Base-by-base conservation (phyloP, 2,797 vertebrate species). In the Ispidina picta region DNA sequence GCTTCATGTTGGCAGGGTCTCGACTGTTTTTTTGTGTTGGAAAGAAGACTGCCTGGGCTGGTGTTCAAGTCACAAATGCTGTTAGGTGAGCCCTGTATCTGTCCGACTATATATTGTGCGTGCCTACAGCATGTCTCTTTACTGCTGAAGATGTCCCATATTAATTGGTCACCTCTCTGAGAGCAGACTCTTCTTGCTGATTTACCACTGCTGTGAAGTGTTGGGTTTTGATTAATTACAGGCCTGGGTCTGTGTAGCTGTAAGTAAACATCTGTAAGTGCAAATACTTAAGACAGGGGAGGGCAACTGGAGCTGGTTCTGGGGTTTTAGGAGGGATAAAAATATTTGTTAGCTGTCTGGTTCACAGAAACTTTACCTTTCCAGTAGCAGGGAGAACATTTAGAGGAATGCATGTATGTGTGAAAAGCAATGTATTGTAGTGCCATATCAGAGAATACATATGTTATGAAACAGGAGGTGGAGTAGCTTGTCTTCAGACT, bases 81-180 rank as follows among this genome's bases (percentile, higher is more conserved):
- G 4, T 44, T 44, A 14, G 49, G 41, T 59, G 41, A 58, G 9
- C 6, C 5, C 25, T 13, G 10, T 68, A 28, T 26, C 31, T 21
- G 3, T 66, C 4, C 8, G 15, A 14, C 44, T 49, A 4, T 9
- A 5, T 33, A 0, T 21, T 33, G 6, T 1, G 3, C 41, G 26
- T 81, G 48, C 35, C n/a, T 37, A 15, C 26, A 35, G 52, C 8
- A 3, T 35, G 16, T 35, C 26, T 71, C 6, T 51, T 73, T 46
- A 62, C 37, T 74, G 41, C 28, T 46, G 31, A 46, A 35, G 26
- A 52, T 41, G 10, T 51, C 37, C 48, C 2, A 0, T 63, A 49
- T 19, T 29, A 21, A 1, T 3, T 35, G 28, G 26, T n/a, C 23
- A 9, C 26, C 51, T 26, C 58, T 64, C 60, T 22, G n/a, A 23